A percentile compares a stretch with the other conserved stretches of the same genome.
Evolutionary conservation across 2,888 invertebrate genomes (phyloP).

Genomic region (Suillia variegata): DNA sequence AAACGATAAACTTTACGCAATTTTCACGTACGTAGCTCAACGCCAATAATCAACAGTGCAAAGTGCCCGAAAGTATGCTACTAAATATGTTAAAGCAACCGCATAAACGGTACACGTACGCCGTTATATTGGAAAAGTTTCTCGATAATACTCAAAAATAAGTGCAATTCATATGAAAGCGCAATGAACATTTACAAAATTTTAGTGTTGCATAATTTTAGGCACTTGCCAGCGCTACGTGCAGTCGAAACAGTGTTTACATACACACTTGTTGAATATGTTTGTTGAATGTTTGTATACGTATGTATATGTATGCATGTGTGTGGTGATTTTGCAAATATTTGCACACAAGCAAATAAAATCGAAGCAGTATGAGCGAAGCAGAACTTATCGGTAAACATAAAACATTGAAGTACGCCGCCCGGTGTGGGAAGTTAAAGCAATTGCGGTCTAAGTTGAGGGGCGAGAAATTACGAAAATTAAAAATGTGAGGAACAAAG

Average conservation of each 20-base stretch:
- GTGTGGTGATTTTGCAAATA: neutral
- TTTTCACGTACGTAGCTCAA: slow-evolving; percentile 23
- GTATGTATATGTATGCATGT: neutral
- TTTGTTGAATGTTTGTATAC: too few species aligned
- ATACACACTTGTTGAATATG: neutral
- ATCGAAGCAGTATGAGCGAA: neutral
- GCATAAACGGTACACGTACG: neutral
- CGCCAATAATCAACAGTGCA: slow-evolving; percentile 10
- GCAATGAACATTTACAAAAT: slow-evolving; percentile 14
- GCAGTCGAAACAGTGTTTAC: neutral
- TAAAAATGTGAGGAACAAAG: slow-evolving; percentile 32
- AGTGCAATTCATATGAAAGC: slow-evolving; percentile 26
- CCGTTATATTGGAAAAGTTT: slow-evolving; percentile 50
- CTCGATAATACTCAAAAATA: slow-evolving; percentile 57
- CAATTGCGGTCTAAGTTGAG: neutral
- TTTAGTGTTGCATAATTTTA: slow-evolving; percentile 22
- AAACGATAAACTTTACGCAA: slow-evolving; percentile 21
- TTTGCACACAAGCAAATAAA: neutral
- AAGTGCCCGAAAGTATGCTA: neutral
- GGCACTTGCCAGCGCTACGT: slow-evolving; percentile 2
- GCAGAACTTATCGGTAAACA: too few species aligned
- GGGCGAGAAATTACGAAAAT: neutral
- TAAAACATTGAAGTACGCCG: too few species aligned
- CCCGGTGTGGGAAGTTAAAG: neutral
- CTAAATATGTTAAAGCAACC: too few species aligned